These are phyloP conservation scores for Mola mola DNA, from an alignment of 2,113 vertebrate genomes.

Conservation along the genomic window DNA sequence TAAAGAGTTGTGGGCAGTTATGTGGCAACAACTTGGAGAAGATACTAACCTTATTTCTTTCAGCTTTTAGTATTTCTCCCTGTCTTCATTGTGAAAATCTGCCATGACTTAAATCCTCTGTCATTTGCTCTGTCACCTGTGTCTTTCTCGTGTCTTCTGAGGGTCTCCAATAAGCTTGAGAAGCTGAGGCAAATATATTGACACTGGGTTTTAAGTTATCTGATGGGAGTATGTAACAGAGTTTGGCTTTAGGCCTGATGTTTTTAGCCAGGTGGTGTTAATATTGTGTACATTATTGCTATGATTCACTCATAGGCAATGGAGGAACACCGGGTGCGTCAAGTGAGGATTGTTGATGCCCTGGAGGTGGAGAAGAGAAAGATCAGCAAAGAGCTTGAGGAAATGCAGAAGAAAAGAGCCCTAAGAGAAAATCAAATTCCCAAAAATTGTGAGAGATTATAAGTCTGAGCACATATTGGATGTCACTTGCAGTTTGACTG, in stretches of 20 bases:
- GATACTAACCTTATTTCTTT: no score
- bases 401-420: conserved; percentile 83
- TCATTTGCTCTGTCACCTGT: no score
- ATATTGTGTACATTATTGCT: conserved; percentile 42
- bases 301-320: conserved; percentile 82
- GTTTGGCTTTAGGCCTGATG: conserved; percentile 13
- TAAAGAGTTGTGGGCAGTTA: no score
- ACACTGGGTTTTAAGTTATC: conserved; percentile 16
- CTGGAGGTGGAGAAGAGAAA: conserved; percentile 93
- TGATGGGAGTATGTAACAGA: neutral
- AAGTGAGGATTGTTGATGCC: conserved; percentile 90
- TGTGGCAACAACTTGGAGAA: no score
- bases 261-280: conserved; percentile 34
- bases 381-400: conserved; percentile 87
- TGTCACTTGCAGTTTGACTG: neutral
- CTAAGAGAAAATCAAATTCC: conserved; percentile 61
- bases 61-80: no score
- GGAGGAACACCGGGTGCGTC: conserved; percentile 87
- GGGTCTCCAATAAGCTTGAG: conserved; percentile 13
- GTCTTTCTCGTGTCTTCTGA: conserved; percentile 21
- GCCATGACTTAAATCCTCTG: no score
- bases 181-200: conserved; percentile 27
- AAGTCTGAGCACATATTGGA: neutral
- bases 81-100: no score
- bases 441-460: conserved; percentile 58